Conservation (phyloP, 2,113 vertebrate species). For the Periophthalmus modestus region DNA sequence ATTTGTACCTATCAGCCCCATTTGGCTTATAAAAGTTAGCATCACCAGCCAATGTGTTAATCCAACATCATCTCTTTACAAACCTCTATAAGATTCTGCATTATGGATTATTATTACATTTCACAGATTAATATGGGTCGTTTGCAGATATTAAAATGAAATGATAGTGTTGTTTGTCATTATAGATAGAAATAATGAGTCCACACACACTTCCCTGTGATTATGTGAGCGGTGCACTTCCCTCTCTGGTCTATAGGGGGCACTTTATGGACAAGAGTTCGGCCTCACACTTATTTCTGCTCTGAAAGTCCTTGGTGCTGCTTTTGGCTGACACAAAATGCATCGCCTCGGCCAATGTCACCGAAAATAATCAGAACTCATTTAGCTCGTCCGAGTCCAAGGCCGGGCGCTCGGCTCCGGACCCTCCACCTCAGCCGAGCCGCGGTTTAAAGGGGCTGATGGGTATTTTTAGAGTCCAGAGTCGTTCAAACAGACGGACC, state of each 20-base stretch:
- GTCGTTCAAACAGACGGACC: constrained; percentile 17
- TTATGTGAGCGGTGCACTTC: neutral
- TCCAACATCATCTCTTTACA: no score
- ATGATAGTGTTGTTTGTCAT: no score
- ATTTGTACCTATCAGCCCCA: no score
- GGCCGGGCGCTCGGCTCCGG: neutral
- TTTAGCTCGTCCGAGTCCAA: neutral
- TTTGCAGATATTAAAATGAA: no score
- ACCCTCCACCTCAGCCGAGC: neutral
- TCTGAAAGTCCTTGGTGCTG: neutral
- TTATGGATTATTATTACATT: no score
- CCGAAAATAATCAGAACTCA: neutral
- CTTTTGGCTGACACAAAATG: neutral
- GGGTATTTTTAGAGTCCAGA: neutral
- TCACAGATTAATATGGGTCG: no score
- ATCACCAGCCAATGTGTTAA: no score
- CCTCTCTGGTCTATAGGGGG: neutral
- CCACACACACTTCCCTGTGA: no score
- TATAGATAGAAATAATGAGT: no score
- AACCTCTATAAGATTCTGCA: no score
- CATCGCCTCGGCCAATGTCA: neutral
- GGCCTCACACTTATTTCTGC: neutral
- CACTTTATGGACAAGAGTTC: neutral
- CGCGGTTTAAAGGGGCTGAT: neutral
- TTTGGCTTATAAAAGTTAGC: no score